Conservation (phyloP, 2,888 invertebrate species). For the Sylvicola cinctus region DNA sequence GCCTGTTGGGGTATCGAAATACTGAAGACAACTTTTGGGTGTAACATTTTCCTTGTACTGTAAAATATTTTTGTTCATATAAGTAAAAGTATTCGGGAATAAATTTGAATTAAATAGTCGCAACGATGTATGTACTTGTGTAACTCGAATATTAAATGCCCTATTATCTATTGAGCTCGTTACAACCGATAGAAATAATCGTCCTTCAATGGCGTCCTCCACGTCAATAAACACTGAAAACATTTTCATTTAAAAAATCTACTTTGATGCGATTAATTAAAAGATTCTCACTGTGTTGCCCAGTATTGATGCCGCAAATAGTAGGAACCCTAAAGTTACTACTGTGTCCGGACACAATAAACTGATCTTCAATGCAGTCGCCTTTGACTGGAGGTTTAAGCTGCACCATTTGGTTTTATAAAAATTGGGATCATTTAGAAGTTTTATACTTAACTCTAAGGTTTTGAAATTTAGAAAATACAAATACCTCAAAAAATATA, state of each 20-base stretch:
- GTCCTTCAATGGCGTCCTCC: conserved; percentile 32
- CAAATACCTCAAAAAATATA: conserved; percentile 41
- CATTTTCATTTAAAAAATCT: background rate
- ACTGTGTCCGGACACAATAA: conserved; percentile 50
- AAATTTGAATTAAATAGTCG: conserved; percentile 4
- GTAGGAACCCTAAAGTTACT: conserved; percentile 43
- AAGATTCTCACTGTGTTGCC: conserved; percentile 41
- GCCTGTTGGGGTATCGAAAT: conserved; percentile 35
- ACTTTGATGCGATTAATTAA: conserved; percentile 1
- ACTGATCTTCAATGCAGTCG: conserved; percentile 44
- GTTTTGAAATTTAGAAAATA: background rate
- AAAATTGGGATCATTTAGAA: background rate
- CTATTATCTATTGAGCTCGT: conserved; percentile 32
- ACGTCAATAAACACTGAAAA: conserved; percentile 52
- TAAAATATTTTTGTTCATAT: conserved; percentile 32
- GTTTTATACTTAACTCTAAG: background rate
- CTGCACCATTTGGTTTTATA: too few species aligned
- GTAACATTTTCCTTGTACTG: conserved; percentile 26
- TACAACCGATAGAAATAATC: conserved; percentile 42
- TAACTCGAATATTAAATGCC: conserved; percentile 42
- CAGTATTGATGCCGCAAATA: conserved; percentile 55
- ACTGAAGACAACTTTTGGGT: conserved; percentile 44
- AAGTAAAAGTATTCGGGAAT: background rate
- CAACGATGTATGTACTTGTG: conserved; percentile 28
- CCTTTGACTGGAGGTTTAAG: conserved; percentile 45